Percentiles rank a stretch among this genome's conserved stretches.
Conservation (phyloP, 2,113 vertebrate species). For the Caranx melampygus region DNA sequence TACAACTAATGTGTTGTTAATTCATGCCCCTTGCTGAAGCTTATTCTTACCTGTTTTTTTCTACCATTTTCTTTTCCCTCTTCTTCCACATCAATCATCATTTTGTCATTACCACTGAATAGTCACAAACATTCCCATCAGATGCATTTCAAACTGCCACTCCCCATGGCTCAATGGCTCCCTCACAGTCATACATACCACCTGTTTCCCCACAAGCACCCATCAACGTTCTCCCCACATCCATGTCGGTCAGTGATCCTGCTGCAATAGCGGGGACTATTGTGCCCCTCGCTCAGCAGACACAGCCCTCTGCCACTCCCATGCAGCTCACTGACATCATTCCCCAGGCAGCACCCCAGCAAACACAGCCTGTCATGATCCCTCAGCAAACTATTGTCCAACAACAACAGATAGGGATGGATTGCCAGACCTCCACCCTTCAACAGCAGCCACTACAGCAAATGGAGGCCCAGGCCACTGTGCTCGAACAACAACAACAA, state of each 20-base stretch:
- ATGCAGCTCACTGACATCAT: conserved; percentile 77
- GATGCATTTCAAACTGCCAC: conserved; percentile 79
- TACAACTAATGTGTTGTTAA: conserved; percentile 68
- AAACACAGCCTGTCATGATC: conserved; percentile 73
- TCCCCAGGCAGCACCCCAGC: conserved; percentile 77
- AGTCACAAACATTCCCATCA: conserved; percentile 79
- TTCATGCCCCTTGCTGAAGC: conserved; percentile 74
- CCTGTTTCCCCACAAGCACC: conserved; percentile 78
- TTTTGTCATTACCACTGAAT: conserved; percentile 66
- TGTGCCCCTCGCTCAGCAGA: conserved; percentile 73
- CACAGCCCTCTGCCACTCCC: conserved; percentile 76
- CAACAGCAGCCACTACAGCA: conserved; percentile 74
- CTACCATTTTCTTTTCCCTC: conserved; percentile 67
- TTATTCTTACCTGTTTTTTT: conserved; percentile 80
- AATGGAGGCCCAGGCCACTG: conserved; percentile 73
- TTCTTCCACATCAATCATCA: conserved; percentile 63
- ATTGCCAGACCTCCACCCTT: conserved; percentile 71
- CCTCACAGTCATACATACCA: conserved; percentile 79
- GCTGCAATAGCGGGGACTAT: conserved; percentile 67
- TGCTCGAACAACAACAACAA: conserved; percentile 75
- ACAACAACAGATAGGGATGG: conserved; percentile 79
- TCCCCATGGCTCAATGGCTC: conserved; percentile 69
- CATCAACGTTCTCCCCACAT: conserved; percentile 71
- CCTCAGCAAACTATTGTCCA: conserved; percentile 79
- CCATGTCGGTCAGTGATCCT: conserved; percentile 78